phyloP scores from a whole-genome alignment of 2,797 vertebrate genomes.

The Bradypodion ventrale region DNA sequence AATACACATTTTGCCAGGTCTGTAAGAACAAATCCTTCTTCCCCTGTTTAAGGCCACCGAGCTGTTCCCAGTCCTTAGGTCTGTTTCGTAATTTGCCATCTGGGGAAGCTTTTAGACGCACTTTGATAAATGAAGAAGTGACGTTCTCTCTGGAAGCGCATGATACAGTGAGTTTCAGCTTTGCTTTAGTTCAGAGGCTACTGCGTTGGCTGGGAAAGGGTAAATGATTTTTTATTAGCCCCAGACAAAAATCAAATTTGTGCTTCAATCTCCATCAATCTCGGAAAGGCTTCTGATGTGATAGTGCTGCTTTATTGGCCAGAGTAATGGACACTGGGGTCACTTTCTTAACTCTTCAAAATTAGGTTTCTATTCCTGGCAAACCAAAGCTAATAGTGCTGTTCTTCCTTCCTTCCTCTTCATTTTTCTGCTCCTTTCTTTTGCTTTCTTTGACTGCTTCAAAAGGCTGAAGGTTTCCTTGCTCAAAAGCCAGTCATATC shows the following conservation, averaged over 20 bases:
- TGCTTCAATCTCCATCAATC: conserved; percentile 63
- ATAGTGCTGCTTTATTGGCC: conserved; percentile 60
- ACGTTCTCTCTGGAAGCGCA: conserved; percentile 48
- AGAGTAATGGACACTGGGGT: conserved; percentile 58
- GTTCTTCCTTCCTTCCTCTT: neutral
- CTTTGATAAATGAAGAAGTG: conserved; percentile 61
- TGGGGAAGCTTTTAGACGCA: conserved; percentile 49
- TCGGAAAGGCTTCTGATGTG: conserved; percentile 54
- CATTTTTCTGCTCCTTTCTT: neutral
- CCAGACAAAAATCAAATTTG: conserved; percentile 72
- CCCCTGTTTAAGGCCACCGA: conserved; percentile 10
- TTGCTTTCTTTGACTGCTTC: rapidly evolving
- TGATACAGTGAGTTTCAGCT: conserved; percentile 55
- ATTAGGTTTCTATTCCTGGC: conserved; percentile 36
- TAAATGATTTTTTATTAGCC: conserved; percentile 69
- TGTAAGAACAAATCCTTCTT: conserved; percentile 5
- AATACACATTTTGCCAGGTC: neutral
- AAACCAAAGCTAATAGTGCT: conserved; percentile 54
- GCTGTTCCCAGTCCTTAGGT: conserved; percentile 18
- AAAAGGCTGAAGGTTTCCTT: no score
- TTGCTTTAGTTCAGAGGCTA: conserved; percentile 61
- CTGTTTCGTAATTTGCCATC: conserved; percentile 35
- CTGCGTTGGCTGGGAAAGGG: conserved; percentile 57
- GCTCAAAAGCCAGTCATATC: no score
- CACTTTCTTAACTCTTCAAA: conserved; percentile 57